phyloP scores from a whole-genome alignment of 2,888 invertebrate species.

The Calephelis perditalis region DNA sequence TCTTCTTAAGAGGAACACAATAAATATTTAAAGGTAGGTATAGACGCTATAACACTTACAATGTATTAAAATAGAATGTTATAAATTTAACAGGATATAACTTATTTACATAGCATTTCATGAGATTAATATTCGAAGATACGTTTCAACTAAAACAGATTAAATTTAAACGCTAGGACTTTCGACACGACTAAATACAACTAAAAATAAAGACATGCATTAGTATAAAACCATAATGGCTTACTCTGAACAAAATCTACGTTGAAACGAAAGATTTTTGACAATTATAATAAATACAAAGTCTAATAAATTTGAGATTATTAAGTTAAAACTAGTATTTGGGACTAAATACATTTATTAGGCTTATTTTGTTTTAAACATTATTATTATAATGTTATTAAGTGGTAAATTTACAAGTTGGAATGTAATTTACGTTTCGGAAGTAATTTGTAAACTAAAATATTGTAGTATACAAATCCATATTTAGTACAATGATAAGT shows the following conservation, averaged over 20 bases:
- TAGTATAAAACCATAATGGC: constrained; percentile 1
- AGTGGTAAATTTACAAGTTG: no score
- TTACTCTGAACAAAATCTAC: constrained; percentile 3
- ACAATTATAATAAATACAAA: constrained; percentile 8
- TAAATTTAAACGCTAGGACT: neutral
- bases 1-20: constrained; percentile 49
- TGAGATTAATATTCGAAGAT: constrained; percentile 25
- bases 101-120: constrained; percentile 65
- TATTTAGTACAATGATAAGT: constrained; percentile 3
- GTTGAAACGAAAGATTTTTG: constrained; percentile 11
- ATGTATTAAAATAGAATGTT: constrained; percentile 75
- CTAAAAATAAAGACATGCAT: constrained; percentile 1
- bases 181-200: constrained; percentile 1
- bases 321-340: constrained; percentile 12
- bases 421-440: neutral
- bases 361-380: neutral
- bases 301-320: constrained; percentile 15
- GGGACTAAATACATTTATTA: constrained; percentile 13
- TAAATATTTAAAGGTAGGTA: constrained; percentile 64
- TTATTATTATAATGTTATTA: no score
- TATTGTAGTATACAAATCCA: no score
- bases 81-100: constrained; percentile 75
- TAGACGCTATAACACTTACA: constrained; percentile 73
- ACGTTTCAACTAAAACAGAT: constrained; percentile 17
- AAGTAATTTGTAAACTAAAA: neutral